Conservation (phyloP, 2,888 invertebrate genomes). For the Epiblema foenella region DNA sequence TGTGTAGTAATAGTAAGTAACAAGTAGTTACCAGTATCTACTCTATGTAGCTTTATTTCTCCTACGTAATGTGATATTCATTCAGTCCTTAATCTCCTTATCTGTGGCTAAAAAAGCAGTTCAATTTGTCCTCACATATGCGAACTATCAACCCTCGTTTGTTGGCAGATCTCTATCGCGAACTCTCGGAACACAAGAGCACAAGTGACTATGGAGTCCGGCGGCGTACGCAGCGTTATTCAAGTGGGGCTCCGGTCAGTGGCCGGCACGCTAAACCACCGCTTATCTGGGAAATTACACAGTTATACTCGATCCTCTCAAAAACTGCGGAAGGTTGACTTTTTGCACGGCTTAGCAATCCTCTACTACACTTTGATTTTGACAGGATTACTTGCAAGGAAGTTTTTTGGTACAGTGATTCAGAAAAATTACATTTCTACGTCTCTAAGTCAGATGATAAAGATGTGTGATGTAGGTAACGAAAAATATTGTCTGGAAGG, state of each 20-base stretch:
- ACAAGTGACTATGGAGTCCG: neutral
- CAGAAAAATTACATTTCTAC: too few relatives aligned
- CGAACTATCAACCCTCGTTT: conserved; percentile 54
- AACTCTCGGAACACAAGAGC: conserved; percentile 1
- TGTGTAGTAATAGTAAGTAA: too few relatives aligned
- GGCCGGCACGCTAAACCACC: conserved; percentile 61
- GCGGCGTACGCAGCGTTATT: neutral
- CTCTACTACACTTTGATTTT: conserved; percentile 54
- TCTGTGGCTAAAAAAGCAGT: conserved; percentile 50
- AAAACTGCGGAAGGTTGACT: conserved; percentile 70
- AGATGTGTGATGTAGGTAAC: too few relatives aligned
- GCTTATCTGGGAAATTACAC: conserved; percentile 80
- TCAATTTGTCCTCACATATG: conserved; percentile 50
- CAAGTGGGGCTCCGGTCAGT: conserved; percentile 3
- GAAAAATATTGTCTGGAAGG: too few relatives aligned
- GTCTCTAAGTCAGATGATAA: too few relatives aligned
- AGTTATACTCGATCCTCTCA: conserved; percentile 71
- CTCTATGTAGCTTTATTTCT: conserved; percentile 9
- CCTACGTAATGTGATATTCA: conserved; percentile 36
- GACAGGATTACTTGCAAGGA: conserved; percentile 2
- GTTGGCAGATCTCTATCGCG: conserved; percentile 69
- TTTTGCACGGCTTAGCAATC: conserved; percentile 63
- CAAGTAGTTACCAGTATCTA: neutral
- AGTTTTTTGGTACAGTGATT: neutral
- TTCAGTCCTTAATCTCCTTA: conserved; percentile 50